Evolutionary conservation across 2,113 vertebrate genomes (phyloP).

Genomic region (Oceanites oceanicus): DNA sequence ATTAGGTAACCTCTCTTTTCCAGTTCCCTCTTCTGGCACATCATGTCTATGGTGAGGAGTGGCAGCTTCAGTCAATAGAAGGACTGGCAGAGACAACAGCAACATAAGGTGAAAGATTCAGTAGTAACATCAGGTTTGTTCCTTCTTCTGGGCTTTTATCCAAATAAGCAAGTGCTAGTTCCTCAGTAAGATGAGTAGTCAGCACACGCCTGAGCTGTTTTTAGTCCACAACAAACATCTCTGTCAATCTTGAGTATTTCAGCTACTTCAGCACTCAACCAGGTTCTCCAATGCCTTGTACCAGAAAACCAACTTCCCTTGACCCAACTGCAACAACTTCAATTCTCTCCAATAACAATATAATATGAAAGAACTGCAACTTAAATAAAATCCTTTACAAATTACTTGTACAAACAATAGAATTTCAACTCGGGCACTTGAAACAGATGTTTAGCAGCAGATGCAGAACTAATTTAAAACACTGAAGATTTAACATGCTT

Average conservation of each 20-base stretch:
- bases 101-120: not conserved
- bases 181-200: not conserved
- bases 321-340: not conserved
- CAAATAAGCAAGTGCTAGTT: conserved; percentile 14
- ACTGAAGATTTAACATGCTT: not conserved
- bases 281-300: not conserved
- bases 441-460: not conserved
- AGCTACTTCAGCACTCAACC: not conserved
- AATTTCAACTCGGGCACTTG: not conserved
- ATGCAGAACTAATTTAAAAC: not conserved
- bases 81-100: not conserved
- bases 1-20: not conserved
- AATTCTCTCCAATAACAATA: not conserved
- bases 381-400: not conserved
- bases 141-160: not conserved
- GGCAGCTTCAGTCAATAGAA: not conserved
- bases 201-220: not conserved
- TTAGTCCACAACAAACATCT: not conserved
- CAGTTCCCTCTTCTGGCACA: not conserved
- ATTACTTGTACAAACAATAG: not conserved
- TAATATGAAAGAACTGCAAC: not conserved
- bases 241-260: not conserved
- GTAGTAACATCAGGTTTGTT: conserved; percentile 2
- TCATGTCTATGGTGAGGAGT: not conserved
- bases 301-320: not conserved